phyloP scores from a whole-genome alignment of 2,113 vertebrate genomes.

The Hypanus sabinus region DNA sequence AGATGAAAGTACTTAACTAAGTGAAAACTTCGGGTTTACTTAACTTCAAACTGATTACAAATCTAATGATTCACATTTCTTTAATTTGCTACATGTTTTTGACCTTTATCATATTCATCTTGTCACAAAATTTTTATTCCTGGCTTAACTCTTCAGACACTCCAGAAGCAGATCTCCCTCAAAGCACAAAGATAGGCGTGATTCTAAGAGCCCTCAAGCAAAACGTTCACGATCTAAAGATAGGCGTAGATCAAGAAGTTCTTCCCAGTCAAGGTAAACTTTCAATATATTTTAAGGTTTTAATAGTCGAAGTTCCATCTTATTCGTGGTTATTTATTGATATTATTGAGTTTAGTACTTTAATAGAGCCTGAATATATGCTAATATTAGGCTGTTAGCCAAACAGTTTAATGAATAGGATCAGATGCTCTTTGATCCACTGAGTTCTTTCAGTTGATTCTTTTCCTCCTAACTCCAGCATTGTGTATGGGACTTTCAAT shows the following conservation, averaged over 20 bases:
- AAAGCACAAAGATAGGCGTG: slow-evolving; percentile 62
- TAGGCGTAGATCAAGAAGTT: slow-evolving; percentile 66
- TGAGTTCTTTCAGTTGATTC: no score
- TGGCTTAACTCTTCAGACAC: slow-evolving; percentile 15
- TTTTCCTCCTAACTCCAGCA: no score
- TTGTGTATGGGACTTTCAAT: no score
- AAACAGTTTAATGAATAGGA: neutral
- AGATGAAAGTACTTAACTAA: neutral
- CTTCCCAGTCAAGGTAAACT: slow-evolving; percentile 64
- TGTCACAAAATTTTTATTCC: neutral
- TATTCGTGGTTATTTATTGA: neutral
- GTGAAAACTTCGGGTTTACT: slow-evolving; percentile 36
- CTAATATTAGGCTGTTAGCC: neutral
- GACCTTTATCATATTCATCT: neutral
- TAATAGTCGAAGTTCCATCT: neutral
- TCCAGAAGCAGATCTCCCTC: slow-evolving; percentile 64
- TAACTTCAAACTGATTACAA: slow-evolving; percentile 34
- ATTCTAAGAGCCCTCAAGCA: slow-evolving; percentile 66
- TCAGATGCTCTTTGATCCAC: no score
- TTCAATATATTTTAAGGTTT: slow-evolving; percentile 31
- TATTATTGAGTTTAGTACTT: neutral
- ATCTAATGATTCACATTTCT: slow-evolving; percentile 30
- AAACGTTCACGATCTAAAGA: slow-evolving; percentile 79
- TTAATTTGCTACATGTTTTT: neutral
- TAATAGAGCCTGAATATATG: no score